A percentile compares a stretch with the other conserved stretches of the same genome.
These are phyloP conservation scores for Deroplatys truncata DNA, from an alignment of 2,888 invertebrate species.

Conservation along the genomic window DNA sequence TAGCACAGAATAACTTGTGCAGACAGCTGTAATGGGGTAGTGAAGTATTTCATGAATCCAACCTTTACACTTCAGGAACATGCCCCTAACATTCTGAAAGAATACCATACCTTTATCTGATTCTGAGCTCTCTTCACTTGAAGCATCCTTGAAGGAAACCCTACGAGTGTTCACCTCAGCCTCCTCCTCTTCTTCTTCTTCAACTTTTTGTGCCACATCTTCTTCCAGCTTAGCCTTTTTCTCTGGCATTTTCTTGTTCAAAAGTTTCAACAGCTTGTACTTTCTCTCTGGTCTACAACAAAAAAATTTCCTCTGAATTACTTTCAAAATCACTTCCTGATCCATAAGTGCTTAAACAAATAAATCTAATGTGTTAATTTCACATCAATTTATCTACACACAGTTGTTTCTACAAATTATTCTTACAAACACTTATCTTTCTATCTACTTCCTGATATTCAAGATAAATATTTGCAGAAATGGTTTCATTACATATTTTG, in stretches of 20 bases:
- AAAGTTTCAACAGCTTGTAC: neutral
- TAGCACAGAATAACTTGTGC: too few relatives aligned
- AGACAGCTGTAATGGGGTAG: too few relatives aligned
- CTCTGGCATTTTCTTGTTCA: constrained; percentile 38
- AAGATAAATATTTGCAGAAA: too few relatives aligned
- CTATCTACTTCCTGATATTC: too few relatives aligned
- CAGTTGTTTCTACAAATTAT: too few relatives aligned
- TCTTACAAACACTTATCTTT: too few relatives aligned
- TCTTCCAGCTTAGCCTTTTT: constrained; percentile 46
- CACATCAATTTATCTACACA: too few relatives aligned
- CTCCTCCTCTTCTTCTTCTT: constrained; percentile 19
- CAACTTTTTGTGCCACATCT: constrained; percentile 34
- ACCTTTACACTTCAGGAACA: too few relatives aligned
- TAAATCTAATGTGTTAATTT: neutral
- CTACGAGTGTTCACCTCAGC: constrained; percentile 29
- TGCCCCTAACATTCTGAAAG: too few relatives aligned
- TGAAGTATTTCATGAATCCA: too few relatives aligned
- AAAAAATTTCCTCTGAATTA: neutral
- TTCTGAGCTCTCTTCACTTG: neutral
- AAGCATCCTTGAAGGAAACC: neutral
- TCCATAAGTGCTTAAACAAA: neutral
- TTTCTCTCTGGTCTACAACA: neutral
- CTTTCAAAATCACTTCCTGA: neutral
- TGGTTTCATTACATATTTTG: too few relatives aligned
- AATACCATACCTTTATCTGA: neutral